These are phyloP conservation scores for Spodoptera littoralis DNA, from an alignment of 2,888 invertebrate genomes.

Conservation along the genomic window DNA sequence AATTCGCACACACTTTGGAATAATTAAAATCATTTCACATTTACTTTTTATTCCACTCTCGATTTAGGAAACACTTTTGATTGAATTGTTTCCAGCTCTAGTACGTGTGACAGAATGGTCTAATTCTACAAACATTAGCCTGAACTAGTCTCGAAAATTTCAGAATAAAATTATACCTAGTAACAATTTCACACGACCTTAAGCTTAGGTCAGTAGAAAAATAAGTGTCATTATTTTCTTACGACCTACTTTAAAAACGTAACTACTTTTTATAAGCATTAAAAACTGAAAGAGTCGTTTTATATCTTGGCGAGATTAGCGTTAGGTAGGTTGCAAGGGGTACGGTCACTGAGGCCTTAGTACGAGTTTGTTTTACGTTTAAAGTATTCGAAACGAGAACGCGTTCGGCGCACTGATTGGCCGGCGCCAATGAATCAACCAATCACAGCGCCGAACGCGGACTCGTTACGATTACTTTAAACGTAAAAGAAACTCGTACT, in stretches of 20 bases:
- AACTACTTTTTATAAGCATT: conserved; percentile 22
- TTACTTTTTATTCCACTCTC: conserved; percentile 3
- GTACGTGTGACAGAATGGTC: not conserved
- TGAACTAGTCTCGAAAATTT: conserved; percentile 25
- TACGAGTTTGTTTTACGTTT: too few relatives aligned
- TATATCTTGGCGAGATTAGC: not conserved
- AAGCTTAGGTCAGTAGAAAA: conserved; percentile 12
- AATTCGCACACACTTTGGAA: conserved; percentile 34
- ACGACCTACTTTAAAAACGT: conserved; percentile 18
- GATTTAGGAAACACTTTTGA: conserved; percentile 1
- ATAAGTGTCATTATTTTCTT: conserved; percentile 20
- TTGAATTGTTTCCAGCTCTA: too few relatives aligned
- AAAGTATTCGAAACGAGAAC: too few relatives aligned
- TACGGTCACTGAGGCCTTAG: too few relatives aligned
- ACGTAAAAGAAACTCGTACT: too few relatives aligned
- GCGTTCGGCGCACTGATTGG: too few relatives aligned
- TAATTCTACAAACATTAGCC: conserved; percentile 24
- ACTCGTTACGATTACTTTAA: too few relatives aligned
- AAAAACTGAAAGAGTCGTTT: conserved; percentile 5
- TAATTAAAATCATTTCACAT: conserved; percentile 3
- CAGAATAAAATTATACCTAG: conserved; percentile 26
- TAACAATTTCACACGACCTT: conserved; percentile 38
- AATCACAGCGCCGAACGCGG: too few relatives aligned
- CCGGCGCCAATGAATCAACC: too few relatives aligned
- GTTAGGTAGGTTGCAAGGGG: not conserved